These are phyloP conservation scores for Ommatoiulus sabulosus DNA, from an alignment of 2,888 invertebrate genomes.

Conservation along the genomic window DNA sequence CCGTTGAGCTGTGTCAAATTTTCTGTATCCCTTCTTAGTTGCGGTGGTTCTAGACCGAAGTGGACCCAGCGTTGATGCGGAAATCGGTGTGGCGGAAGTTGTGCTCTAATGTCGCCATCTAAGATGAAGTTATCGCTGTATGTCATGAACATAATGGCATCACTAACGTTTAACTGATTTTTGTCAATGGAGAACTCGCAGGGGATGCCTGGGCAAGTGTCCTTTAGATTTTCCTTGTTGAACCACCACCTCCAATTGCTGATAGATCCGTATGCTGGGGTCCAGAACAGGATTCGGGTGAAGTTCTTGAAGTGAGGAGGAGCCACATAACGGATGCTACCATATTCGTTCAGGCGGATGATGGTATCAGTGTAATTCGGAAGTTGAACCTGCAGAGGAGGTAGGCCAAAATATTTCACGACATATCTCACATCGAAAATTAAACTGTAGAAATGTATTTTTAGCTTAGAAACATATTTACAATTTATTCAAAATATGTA, in stretches of 20 bases:
- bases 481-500: no score
- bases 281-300: constrained; percentile 53
- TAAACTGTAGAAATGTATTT: no score
- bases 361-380: neutral
- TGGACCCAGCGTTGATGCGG: constrained; percentile 55
- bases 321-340: neutral
- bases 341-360: constrained; percentile 1
- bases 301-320: neutral
- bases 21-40: neutral
- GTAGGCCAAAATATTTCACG: no score
- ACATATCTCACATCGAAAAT: no score
- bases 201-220: constrained; percentile 48
- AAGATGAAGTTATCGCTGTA: constrained; percentile 16
- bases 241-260: constrained; percentile 57
- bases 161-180: neutral
- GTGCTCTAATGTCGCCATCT: neutral
- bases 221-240: neutral
- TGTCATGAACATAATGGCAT: constrained; percentile 43
- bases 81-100: constrained; percentile 51
- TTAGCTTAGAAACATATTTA: no score
- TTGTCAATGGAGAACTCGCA: constrained; percentile 54
- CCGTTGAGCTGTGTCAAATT: neutral
- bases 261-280: constrained; percentile 37
- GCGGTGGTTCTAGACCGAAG: constrained; percentile 53
- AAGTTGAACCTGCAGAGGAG: neutral